Evolutionary conservation across 2,797 vertebrate genomes (phyloP).

Genomic region (Cyprinella venusta): DNA sequence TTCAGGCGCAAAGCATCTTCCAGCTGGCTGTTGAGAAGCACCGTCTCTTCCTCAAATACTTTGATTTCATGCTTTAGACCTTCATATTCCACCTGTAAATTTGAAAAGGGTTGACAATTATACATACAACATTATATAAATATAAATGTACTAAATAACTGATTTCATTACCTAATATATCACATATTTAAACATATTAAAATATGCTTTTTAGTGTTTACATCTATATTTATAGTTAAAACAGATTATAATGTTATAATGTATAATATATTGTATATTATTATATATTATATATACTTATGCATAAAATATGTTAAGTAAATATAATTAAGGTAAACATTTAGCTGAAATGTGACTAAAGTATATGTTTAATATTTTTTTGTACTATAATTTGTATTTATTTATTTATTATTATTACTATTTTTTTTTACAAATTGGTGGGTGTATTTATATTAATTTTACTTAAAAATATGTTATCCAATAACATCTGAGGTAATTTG

Average conservation of each 20-base stretch:
- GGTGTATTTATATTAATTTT: too few relatives aligned
- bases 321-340: background rate
- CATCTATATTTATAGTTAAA: background rate
- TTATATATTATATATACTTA: background rate
- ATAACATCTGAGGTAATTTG: background rate
- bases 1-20: constrained; percentile 94
- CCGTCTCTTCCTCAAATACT: constrained; percentile 94
- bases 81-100: constrained; percentile 93
- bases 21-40: constrained; percentile 96
- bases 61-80: constrained; percentile 98
- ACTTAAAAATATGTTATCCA: background rate
- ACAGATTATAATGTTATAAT: background rate
- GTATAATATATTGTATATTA: background rate
- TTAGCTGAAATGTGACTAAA: background rate
- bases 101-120: background rate
- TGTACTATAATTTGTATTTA: background rate
- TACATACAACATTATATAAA: background rate
- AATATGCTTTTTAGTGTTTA: background rate
- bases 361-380: background rate
- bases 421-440: background rate
- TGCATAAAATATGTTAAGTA: background rate
- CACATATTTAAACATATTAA: background rate
- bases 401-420: background rate
- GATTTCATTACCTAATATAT: background rate
- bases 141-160: background rate